Conservation (phyloP, 1,140 invertebrate species). For the Diuraphis noxia region DNA sequence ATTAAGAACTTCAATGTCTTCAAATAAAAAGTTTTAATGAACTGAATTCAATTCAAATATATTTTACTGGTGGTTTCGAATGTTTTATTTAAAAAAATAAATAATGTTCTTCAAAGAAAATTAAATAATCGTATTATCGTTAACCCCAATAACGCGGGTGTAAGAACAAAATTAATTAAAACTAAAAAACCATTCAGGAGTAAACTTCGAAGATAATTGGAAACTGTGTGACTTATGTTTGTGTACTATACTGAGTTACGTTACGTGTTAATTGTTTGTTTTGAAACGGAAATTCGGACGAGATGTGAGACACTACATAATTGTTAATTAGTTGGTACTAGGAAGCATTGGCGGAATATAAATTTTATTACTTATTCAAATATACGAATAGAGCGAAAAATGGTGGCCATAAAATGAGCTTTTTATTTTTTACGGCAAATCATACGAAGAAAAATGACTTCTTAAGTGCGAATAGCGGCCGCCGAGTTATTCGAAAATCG, state of each 20-base stretch:
- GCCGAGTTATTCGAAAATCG: background rate
- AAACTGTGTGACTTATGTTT: background rate
- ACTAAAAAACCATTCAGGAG: background rate
- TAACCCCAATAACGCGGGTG: background rate
- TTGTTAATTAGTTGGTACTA: background rate
- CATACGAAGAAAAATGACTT: background rate
- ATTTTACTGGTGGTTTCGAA: background rate
- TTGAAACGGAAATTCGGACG: background rate
- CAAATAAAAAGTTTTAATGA: slow-evolving; percentile 20
- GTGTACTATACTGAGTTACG: background rate
- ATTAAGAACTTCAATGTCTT: background rate
- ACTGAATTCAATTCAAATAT: background rate
- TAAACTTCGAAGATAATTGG: background rate
- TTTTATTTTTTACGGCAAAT: background rate
- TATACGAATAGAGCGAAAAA: background rate
- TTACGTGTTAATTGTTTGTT: background rate
- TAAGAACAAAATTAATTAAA: slow-evolving; percentile 29
- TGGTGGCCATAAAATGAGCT: background rate
- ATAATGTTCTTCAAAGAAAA: background rate
- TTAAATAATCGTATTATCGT: background rate
- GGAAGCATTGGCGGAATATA: background rate
- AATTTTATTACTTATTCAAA: background rate
- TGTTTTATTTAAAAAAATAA: background rate
- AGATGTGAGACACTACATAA: background rate
- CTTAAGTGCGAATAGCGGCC: background rate